phyloP scores from a whole-genome alignment of 1,140 invertebrate genomes.

The Drosophila jambulina region DNA sequence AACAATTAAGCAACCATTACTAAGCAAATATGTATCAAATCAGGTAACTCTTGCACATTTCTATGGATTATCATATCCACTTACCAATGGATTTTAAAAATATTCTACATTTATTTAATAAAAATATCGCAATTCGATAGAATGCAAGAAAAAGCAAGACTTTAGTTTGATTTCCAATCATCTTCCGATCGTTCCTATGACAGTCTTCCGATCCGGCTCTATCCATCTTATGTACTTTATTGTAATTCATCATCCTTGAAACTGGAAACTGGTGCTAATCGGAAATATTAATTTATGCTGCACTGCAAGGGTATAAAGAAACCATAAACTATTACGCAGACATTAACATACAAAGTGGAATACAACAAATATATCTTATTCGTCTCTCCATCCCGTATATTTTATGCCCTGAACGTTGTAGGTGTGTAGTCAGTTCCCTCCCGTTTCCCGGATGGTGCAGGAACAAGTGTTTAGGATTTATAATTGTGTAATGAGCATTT shows the following conservation, averaged over 20 bases:
- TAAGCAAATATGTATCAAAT: neutral
- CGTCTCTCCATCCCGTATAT: slow-evolving; percentile 4
- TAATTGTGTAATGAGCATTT: slow-evolving; percentile 13
- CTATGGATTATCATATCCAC: neutral
- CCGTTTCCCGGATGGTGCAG: neutral
- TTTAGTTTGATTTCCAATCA: neutral
- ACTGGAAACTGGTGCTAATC: neutral
- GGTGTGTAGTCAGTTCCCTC: slow-evolving; percentile 10
- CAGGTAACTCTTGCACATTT: neutral
- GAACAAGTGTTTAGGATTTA: neutral
- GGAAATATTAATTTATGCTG: neutral
- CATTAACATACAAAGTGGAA: neutral
- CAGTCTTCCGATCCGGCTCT: neutral
- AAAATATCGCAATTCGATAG: neutral
- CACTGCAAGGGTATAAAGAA: neutral
- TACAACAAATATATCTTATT: neutral
- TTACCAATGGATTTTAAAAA: neutral
- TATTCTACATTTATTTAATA: neutral
- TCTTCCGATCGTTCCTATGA: neutral
- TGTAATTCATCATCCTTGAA: too few species aligned
- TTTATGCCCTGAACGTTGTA: slow-evolving; percentile 4
- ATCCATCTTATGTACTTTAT: neutral
- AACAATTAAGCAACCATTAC: too few species aligned
- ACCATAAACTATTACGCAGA: neutral
- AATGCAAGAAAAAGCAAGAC: neutral